Conservation (phyloP, 2,797 vertebrate genomes). For the Hemitrygon akajei region DNA sequence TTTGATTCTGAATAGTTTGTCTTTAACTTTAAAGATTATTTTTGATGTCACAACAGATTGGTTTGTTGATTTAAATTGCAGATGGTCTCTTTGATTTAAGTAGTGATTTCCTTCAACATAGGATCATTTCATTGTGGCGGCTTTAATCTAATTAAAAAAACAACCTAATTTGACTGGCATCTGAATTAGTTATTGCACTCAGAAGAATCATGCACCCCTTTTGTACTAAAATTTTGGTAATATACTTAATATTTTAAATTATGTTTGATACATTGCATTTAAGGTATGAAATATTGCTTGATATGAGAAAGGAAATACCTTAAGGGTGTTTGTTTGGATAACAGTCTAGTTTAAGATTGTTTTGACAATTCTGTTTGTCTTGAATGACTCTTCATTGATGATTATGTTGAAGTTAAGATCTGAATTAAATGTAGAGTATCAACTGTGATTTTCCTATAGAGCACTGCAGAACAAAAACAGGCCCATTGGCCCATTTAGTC, state of each 20-base stretch:
- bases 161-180: background rate
- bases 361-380: background rate
- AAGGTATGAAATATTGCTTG: background rate
- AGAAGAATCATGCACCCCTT: background rate
- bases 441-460: background rate
- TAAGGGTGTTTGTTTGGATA: background rate
- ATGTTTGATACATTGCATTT: background rate
- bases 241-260: background rate
- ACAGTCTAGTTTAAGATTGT: background rate
- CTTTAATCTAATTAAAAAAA: background rate
- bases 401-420: background rate
- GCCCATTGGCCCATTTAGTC: no score
- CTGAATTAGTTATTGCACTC: background rate
- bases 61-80: constrained; percentile 9
- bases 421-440: background rate
- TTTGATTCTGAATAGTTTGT: background rate
- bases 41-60: constrained; percentile 9
- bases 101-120: background rate
- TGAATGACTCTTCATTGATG: background rate
- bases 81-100: constrained; percentile 1
- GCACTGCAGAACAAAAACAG: no score
- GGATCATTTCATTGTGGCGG: background rate
- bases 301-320: background rate
- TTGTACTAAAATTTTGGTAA: background rate
- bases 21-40: background rate